Conservation (phyloP, 2,797 vertebrate genomes). For the Selene dorsalis region DNA sequence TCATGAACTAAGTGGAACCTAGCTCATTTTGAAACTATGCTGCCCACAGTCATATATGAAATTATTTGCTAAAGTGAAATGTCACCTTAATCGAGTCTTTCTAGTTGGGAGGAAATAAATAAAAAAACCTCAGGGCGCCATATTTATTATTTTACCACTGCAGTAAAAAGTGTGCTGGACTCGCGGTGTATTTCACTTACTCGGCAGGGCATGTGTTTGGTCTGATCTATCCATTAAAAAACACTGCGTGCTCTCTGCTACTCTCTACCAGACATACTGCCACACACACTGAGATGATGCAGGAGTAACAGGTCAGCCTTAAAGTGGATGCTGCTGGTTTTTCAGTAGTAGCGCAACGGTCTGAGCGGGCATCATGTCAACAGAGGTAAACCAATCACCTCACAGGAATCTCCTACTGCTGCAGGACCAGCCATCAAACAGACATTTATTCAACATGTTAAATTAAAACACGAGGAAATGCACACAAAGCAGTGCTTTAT, state of each 20-base stretch:
- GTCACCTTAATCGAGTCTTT: conserved; percentile 47
- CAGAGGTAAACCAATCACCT: conserved; percentile 31
- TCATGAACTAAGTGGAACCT: conserved; percentile 3
- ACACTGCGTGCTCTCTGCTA: conserved; percentile 36
- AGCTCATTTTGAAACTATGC: conserved; percentile 12
- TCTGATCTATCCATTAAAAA: conserved; percentile 57
- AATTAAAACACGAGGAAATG: conserved; percentile 19
- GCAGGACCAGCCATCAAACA: background rate
- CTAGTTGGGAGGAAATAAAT: conserved; percentile 1
- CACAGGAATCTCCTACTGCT: conserved; percentile 12
- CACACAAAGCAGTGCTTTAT: background rate
- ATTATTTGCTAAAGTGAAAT: conserved; percentile 50
- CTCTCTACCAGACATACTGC: conserved; percentile 26
- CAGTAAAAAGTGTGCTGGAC: conserved; percentile 7
- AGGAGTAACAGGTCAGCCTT: conserved; percentile 50
- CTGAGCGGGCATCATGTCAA: conserved; percentile 12
- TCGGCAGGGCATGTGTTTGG: conserved; percentile 33
- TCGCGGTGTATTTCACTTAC: conserved; percentile 32
- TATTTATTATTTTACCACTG: conserved; percentile 41
- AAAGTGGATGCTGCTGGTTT: conserved; percentile 55
- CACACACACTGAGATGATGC: conserved; percentile 41
- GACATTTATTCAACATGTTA: conserved; percentile 11
- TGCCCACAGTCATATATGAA: conserved; percentile 33
- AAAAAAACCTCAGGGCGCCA: conserved; percentile 31
- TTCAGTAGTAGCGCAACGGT: conserved; percentile 11